Conservation (phyloP, 2,113 vertebrate genomes). For the Asarcornis scutulata region DNA sequence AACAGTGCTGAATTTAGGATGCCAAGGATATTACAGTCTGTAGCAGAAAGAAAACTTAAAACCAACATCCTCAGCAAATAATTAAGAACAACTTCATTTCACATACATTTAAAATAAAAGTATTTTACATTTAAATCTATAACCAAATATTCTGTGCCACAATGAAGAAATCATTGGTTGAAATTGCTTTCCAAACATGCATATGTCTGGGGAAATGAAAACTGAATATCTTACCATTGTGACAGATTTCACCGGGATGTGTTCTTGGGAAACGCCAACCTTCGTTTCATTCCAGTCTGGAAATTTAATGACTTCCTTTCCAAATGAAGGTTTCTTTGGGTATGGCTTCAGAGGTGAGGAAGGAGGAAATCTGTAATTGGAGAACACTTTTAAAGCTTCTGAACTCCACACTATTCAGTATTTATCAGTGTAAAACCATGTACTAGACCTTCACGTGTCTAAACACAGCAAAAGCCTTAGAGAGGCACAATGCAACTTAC, state of each 20-base stretch:
- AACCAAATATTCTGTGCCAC: background rate
- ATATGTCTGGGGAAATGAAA: background rate
- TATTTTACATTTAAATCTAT: background rate
- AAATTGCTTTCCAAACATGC: background rate
- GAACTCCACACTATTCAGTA: background rate
- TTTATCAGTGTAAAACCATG: background rate
- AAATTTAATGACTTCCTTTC: conserved; percentile 76
- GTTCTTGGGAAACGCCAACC: conserved; percentile 64
- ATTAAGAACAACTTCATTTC: background rate
- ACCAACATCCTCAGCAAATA: background rate
- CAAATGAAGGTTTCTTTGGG: conserved; percentile 73
- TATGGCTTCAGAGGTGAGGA: conserved; percentile 85
- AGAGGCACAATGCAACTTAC: background rate
- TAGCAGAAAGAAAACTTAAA: background rate
- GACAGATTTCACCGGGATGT: conserved; percentile 73
- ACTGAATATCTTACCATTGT: conserved; percentile 69
- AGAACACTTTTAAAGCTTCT: conserved; percentile 24
- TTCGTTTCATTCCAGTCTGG: conserved; percentile 76
- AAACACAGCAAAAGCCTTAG: background rate
- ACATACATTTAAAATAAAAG: background rate
- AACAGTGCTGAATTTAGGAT: background rate
- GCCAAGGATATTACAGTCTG: background rate
- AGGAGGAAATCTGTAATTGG: conserved; percentile 83
- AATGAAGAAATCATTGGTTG: background rate
- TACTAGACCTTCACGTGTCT: background rate